phyloP scores from a whole-genome alignment of 37 sponge, comb jelly and placozoan species.

The Halisarca cf. caerulea region DNA sequence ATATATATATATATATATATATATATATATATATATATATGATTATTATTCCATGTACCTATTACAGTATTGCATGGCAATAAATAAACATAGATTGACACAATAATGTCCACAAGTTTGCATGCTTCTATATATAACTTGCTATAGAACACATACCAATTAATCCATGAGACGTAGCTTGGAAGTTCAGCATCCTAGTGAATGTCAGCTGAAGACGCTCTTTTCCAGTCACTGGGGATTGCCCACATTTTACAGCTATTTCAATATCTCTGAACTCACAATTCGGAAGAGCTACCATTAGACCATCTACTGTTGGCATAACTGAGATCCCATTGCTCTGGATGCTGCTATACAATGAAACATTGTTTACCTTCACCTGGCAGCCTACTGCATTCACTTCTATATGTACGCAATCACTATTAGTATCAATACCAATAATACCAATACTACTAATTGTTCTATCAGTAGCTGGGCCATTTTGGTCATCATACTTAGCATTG shows the following conservation, averaged over 20 bases:
- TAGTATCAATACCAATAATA: background rate
- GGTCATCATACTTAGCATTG: background rate
- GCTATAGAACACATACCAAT: too few species aligned
- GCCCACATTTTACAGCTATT: background rate
- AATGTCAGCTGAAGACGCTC: background rate
- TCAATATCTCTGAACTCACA: conserved; percentile 4
- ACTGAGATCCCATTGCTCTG: background rate
- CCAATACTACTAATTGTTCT: background rate
- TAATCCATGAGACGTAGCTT: conserved; percentile 17
- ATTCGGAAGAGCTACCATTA: background rate
- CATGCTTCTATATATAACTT: too few species aligned
- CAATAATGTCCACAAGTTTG: too few species aligned
- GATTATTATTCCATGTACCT: background rate
- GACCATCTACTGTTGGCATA: background rate
- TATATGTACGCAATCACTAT: background rate
- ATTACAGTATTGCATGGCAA: background rate
- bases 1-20: too few species aligned
- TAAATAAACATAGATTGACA: too few species aligned
- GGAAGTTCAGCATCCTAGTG: conserved; percentile 17
- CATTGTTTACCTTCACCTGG: background rate
- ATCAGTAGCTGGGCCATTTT: background rate
- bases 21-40: background rate
- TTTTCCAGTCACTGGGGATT: background rate
- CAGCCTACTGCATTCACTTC: background rate
- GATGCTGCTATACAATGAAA: background rate